Percentiles rank a stretch among this genome's conserved stretches.
Evolutionary conservation across 2,797 vertebrate species (phyloP).

Genomic region (Momotus momota): DNA sequence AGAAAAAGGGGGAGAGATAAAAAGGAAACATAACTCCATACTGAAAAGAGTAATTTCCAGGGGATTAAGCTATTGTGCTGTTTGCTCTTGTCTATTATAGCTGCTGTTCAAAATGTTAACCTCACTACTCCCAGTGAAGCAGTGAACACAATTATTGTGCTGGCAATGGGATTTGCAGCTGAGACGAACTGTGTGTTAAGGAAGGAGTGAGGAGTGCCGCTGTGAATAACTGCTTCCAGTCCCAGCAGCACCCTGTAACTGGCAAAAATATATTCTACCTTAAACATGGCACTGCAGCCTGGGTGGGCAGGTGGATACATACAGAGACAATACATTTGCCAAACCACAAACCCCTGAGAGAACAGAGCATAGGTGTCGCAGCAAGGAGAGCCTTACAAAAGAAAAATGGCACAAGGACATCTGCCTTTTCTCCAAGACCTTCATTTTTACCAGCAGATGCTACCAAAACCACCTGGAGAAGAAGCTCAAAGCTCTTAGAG

Average conservation of each 20-base stretch:
- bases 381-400: not conserved
- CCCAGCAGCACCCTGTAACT: not conserved
- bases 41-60: conserved; percentile 18
- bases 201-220: not conserved
- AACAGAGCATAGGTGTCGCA: not conserved
- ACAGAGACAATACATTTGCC: not conserved
- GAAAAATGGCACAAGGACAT: not conserved
- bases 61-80: conserved; percentile 33
- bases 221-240: not conserved
- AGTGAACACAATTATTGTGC: conserved; percentile 26
- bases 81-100: conserved; percentile 29
- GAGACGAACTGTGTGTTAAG: not conserved
- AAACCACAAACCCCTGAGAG: not conserved
- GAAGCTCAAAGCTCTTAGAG: not conserved
- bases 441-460: not conserved
- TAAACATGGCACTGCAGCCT: not conserved
- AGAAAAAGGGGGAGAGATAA: not conserved
- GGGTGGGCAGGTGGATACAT: rapidly evolving
- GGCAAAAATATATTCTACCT: not conserved
- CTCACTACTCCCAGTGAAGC: conserved; percentile 26
- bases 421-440: not conserved
- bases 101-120: conserved; percentile 22
- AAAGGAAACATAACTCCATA: not conserved
- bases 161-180: not conserved
- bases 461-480: not conserved